These are phyloP conservation scores for Sitobion miscanthi DNA, from an alignment of 1,140 invertebrate genomes.

Conservation along the genomic window DNA sequence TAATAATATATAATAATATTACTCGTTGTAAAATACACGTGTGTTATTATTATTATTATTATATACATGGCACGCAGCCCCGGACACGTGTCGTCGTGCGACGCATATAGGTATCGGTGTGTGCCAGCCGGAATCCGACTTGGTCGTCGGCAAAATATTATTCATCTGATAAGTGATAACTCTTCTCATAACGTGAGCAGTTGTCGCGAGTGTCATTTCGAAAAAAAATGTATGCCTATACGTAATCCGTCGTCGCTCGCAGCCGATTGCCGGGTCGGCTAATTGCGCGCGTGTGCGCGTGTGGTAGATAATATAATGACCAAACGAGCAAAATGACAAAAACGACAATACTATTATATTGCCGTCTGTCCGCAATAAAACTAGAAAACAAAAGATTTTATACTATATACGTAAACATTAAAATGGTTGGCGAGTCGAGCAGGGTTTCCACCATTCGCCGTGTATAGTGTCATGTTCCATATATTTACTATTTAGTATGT, in stretches of 20 bases:
- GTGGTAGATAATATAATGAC: too few relatives aligned
- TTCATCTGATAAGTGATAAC: neutral
- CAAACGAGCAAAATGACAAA: too few relatives aligned
- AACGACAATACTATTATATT: too few relatives aligned
- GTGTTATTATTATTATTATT: neutral
- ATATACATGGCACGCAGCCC: neutral
- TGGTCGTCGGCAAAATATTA: neutral
- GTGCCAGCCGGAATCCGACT: neutral
- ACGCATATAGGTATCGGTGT: neutral
- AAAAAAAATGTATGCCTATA: neutral
- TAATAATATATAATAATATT: too few relatives aligned
- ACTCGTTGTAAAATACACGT: neutral
- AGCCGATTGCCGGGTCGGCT: neutral
- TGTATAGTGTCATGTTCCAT: too few relatives aligned
- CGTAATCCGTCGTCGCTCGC: neutral
- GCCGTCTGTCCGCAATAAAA: too few relatives aligned
- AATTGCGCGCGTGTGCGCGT: neutral
- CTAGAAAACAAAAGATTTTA: too few relatives aligned
- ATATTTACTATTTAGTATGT: too few relatives aligned
- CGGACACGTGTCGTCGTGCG: neutral
- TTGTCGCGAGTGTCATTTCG: neutral
- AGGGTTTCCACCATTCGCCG: too few relatives aligned
- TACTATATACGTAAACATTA: too few relatives aligned
- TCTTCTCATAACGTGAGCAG: neutral
- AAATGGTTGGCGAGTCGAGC: too few relatives aligned